Base-by-base conservation (phyloP, 2,797 vertebrate genomes). In the Epinephelus coioides region DNA sequence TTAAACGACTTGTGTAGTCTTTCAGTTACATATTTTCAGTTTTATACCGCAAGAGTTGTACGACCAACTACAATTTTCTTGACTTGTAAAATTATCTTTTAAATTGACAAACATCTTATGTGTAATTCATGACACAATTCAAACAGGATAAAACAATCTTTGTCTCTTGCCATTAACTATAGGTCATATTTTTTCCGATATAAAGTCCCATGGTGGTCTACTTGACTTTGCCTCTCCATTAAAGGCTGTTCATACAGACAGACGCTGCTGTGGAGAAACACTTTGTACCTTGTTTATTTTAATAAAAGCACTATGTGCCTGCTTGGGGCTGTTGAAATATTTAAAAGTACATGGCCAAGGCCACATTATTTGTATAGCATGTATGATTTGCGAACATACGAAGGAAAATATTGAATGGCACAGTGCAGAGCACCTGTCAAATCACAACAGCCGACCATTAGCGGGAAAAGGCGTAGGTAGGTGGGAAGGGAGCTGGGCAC, bases 381-480 rank as follows among this genome's bases (percentile, higher is more conserved):
- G 27, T 30, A 51, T 34, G 4, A 78, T 60, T 40, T 57, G 13
- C 38, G 73, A 34, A 13, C 5, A 49, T 40, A 13, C 69, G 5
- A 59, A 34, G 18, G 43, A 10, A 38, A 77, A 59, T 44, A 21
- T 30, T 69, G 9, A 73, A 64, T 60, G 38, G 14, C 43, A 15
- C 13, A 21, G 13, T 76, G 17, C 50, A 56, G n/a, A 64, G 69
- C n/a, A 43, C 44, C 51, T 51, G 54, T 85, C 43, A 81, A 69
- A 60, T 49, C 40, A 23, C 2, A 11, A 73, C 76, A 61, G 12
- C 34, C 3, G 1, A 34, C 46, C 50, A 56, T 57, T 50, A 73
- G 61, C 40, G 62, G 77, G 38, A 71, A 25, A 66, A 69, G 21
- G 67, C n/a, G 4, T 30, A 19, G 59, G 53, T 62, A 50, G 73